A percentile compares a stretch with the other conserved stretches of the same genome.
Conservation (phyloP, 2,113 vertebrate genomes). For the Fulmarus glacialis region DNA sequence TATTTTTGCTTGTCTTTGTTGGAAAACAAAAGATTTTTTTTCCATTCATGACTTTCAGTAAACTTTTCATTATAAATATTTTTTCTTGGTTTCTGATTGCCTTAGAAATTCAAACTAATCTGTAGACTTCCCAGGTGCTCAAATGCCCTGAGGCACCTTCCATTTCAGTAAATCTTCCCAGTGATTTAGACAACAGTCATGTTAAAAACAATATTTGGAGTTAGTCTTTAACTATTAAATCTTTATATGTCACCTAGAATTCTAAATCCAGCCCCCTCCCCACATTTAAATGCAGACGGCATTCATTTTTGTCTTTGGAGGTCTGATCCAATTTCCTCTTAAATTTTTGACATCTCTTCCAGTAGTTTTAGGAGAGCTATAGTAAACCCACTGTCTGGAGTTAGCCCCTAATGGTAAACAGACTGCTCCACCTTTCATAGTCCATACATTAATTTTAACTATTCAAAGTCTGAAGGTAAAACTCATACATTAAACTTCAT, state of each 20-base stretch:
- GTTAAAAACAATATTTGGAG: background rate
- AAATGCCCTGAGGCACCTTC: background rate
- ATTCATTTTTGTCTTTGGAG: background rate
- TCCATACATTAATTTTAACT: background rate
- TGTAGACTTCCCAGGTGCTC: background rate
- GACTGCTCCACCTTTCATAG: background rate
- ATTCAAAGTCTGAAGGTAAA: background rate
- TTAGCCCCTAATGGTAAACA: background rate
- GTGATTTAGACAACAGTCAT: background rate
- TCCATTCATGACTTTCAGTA: background rate
- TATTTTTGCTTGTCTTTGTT: background rate
- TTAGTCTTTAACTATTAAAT: background rate
- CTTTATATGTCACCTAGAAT: background rate
- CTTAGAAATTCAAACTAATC: background rate
- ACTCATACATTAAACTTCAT: background rate
- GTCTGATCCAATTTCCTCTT: background rate
- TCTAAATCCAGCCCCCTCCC: background rate
- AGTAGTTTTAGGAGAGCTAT: background rate
- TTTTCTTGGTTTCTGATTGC: background rate
- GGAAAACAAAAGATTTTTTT: background rate
- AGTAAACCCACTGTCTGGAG: background rate
- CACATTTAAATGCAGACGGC: background rate
- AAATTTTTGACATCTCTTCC: background rate
- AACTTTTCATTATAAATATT: background rate
- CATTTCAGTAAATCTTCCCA: background rate